phyloP scores from a whole-genome alignment of 2,888 invertebrate species.

The Philaethria dido region DNA sequence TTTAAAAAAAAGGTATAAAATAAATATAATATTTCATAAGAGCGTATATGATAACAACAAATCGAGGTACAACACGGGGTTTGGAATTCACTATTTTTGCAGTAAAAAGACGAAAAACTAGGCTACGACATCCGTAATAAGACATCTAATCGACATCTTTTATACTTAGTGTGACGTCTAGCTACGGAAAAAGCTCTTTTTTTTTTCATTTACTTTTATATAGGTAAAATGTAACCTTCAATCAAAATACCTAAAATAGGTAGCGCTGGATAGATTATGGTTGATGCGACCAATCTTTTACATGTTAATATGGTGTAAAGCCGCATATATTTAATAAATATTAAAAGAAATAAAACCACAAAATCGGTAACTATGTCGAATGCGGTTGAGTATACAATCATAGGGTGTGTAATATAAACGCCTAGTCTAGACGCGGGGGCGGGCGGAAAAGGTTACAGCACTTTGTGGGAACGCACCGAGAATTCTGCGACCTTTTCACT shows the following conservation, averaged over 20 bases:
- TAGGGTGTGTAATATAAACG: constrained; percentile 29
- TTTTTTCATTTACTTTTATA: background rate
- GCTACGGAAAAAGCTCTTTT: background rate
- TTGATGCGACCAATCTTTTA: background rate
- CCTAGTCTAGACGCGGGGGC: constrained; percentile 70
- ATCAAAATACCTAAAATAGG: background rate
- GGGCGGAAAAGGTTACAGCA: constrained; percentile 47
- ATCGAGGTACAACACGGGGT: too few relatives aligned
- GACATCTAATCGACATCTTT: background rate
- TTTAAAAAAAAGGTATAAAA: too few relatives aligned
- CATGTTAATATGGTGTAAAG: background rate
- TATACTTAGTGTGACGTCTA: background rate
- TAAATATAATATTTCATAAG: too few relatives aligned
- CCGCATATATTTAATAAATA: background rate
- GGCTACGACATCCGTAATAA: background rate
- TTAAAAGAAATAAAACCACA: background rate
- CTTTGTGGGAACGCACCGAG: constrained; percentile 34
- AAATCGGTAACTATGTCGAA: constrained; percentile 22
- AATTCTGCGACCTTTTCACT: constrained; percentile 46
- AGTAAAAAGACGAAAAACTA: background rate
- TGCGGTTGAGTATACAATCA: constrained; percentile 31
- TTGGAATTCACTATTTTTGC: too few relatives aligned
- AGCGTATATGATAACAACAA: too few relatives aligned
- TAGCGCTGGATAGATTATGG: too few relatives aligned
- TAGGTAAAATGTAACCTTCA: background rate